Evolutionary conservation across 2,888 invertebrate species (phyloP), one percentile per base, ranked within the genome.

Genomic region (Anaspis maculata): DNA sequence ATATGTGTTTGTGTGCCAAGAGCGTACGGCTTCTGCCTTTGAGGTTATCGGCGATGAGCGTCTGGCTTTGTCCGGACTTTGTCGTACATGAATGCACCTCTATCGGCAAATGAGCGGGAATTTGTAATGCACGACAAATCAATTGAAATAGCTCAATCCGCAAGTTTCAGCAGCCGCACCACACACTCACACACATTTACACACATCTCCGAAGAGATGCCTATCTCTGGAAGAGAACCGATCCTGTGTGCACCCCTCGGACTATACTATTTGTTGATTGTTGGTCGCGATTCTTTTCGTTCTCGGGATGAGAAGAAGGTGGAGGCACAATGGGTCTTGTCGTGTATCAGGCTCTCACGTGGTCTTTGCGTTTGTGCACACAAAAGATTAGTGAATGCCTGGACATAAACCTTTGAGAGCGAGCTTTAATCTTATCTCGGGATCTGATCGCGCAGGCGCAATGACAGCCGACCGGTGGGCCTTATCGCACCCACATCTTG

Each of bases 371-470:
- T 23, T 23, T 42, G 39, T 16, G 29, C 39, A 32, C 45, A 54
- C 54, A 56, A 56, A 56, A 58, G 56, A 56, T 56, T 56, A 51
- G 53, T 56, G 54, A 53, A 56, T 55, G 48, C 54, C 52, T 52
- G 44, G 36, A 48, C 49, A 54, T 57, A 54, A 57, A 55, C 52
- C 50, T 48, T 50, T 39, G 45, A 47, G 32, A 37, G 38, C 33
- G 32, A 37, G 38, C 33, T 31, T 39, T 48, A 55, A 60, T 60
- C 60, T 60, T 50, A 60, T 60, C 60, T 39, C 29, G 29, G 27
- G 46, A 60, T 60, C 60, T 49, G 39, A 60, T 60, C 60, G 50
- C 56, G 56, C 57, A 56, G 50, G 56, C 57, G 58, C 58, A 59
- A 39, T 54, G 56, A 52, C 53, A 52, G 44, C 44, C 52, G 49